Evolutionary conservation across 2,113 vertebrate species (phyloP), one percentile per base, ranked within the genome.

Genomic region (Aspidoscelis tigris): DNA sequence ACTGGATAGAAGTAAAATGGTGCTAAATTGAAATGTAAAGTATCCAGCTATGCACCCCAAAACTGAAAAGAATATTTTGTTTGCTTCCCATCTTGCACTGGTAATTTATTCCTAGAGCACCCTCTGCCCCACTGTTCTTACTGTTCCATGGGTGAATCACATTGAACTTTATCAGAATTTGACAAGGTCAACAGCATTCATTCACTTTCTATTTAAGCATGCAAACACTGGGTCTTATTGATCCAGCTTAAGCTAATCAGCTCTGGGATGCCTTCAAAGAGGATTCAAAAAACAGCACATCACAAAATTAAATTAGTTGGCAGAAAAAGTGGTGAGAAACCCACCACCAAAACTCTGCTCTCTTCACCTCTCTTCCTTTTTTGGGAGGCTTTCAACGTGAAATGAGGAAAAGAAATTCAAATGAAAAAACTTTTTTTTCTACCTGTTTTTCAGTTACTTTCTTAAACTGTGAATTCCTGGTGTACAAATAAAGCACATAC

Each of bases 401-500:
- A 76, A 65, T 77, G 84, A 88, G 85, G 89, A 12, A 16, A 18
- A 5, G 87, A 85, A 86, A 92, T 87, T 73, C 87, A 86, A 11
- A 18, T 21, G 88, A 79, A 92, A 88, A 76, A 66, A 20, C 24
- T 11, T 10, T 58, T 24, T 43, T 18, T 75, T 92, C 89, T 83
- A 64, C 22, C 77, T 84, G 65, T 82, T 88, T 87, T 78, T 83
- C 83, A 81, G 50, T 89, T 80, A 64, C 89, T 79, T 94, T 85
- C 84, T 76, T 84, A 91, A 47, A 84, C 83, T 72, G 87, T 92
- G 90, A 90, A 84, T 41, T 89, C 84, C 86, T 93, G 85, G 90
- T 89, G 84, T 88, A 90, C 1, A 81, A 93, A 85, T 79, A 91
- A 91, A 69, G 78, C 84, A 93, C 91, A 89, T 90, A 88, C 91